Evolutionary conservation across 2,113 vertebrate genomes (phyloP), one percentile per base, ranked within the genome.

Genomic region (Tursiops truncatus): DNA sequence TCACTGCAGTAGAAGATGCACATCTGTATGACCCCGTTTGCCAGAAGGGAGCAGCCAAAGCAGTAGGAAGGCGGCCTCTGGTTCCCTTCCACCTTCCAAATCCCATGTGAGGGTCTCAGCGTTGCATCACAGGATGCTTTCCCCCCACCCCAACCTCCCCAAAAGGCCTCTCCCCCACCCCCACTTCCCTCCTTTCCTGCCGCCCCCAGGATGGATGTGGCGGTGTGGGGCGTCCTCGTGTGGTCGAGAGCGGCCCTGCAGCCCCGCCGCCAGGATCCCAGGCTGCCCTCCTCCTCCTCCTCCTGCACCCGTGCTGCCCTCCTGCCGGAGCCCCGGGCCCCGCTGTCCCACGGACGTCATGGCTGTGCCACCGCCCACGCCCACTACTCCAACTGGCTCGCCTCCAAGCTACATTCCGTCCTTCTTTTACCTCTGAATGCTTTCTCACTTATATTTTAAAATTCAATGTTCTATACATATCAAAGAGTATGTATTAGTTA

Each of bases 181-280:
- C 9, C 44, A 41, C 4, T 1, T 33, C 28, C 8, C 20, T 7
- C 58, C 33, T 9, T n/a, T 15, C 33, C 13, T 10, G 5, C 60
- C 50, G 1, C n/a, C 8, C 31, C 7, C n/a, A 18, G 44, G 21
- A 65, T 28, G n/a, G 47, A 91, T 20, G 94, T 9, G 65, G 85
- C 81, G 65, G 92, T 36, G 50, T 84, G 63, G 58, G 44, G 89
- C 81, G 81, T 92, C 96, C 95, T 84, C 95, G 21, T 60, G 95
- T 91, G 97, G 88, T 3, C 4, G 0, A 20, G 2, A 18, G 77
- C 26, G 1, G 65, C 76, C 63, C 85, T 63, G 89, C 92, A 87
- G 50, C 38, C 85, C 26, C 28, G 10, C 17, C 26, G 0, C 15
- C 25, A 13, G 67, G 25, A 58, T 38, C n/a, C 50, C 10, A 70